These are phyloP conservation scores for Diabrotica balteata DNA, from an alignment of 2,888 invertebrate genomes.

Conservation along the genomic window DNA sequence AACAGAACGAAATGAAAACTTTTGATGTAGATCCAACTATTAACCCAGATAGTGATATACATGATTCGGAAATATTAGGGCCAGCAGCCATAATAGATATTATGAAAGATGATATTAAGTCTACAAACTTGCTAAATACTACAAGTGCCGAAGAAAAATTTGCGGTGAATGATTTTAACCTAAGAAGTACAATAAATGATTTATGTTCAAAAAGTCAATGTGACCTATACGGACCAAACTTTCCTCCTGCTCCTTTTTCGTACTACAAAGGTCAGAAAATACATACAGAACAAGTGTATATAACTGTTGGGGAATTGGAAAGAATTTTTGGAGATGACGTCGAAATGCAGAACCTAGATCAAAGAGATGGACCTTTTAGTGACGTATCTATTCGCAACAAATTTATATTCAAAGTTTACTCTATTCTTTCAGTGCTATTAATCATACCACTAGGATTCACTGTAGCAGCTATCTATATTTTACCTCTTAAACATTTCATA, in stretches of 20 bases:
- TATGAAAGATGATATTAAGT: too few species aligned
- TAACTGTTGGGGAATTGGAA: neutral
- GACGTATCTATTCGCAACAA: neutral
- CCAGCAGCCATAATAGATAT: too few species aligned
- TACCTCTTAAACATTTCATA: slow-evolving; percentile 4
- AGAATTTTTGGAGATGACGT: neutral
- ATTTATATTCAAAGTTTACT: slow-evolving; percentile 3
- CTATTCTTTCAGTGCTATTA: neutral
- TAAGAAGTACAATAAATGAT: too few species aligned
- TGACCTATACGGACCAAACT: neutral
- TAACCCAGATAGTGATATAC: too few species aligned
- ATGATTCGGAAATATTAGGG: too few species aligned
- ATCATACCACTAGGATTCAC: neutral
- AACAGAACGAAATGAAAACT: too few species aligned
- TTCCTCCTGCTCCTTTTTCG: neutral
- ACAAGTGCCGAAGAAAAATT: too few species aligned
- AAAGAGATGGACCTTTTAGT: neutral
- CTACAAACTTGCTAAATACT: too few species aligned
- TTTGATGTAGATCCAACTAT: too few species aligned
- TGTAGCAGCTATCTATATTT: neutral
- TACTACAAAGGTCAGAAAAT: neutral
- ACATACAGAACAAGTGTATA: neutral
- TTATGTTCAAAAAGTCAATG: too few species aligned
- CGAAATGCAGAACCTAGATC: neutral
- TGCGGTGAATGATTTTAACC: too few species aligned